Conservation (phyloP, 2,113 vertebrate species). For the Phyllopteryx taeniolatus region DNA sequence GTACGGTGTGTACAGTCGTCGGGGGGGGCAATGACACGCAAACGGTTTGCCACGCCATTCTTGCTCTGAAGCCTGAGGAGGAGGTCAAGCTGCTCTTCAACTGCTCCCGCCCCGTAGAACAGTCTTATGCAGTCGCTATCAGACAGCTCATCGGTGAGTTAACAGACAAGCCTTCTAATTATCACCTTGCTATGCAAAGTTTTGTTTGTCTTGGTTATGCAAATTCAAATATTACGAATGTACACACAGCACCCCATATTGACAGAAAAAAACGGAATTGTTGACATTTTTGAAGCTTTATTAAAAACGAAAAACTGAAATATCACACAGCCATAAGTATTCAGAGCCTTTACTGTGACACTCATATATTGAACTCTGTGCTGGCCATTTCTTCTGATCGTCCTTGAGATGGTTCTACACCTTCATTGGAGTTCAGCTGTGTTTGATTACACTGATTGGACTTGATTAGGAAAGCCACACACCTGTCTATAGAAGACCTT, state of each 20-base stretch:
- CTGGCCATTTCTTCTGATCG: too few species aligned
- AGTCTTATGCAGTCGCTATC: constrained; percentile 68
- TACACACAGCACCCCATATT: too few species aligned
- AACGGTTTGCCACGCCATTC: constrained; percentile 26
- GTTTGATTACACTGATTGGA: too few species aligned
- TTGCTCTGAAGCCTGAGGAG: constrained; percentile 67
- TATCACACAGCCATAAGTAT: too few species aligned
- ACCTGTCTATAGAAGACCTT: too few species aligned
- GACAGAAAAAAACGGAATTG: too few species aligned
- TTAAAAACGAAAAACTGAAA: too few species aligned
- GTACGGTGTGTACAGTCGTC: constrained; percentile 48
- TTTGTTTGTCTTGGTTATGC: neutral
- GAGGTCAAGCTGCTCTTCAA: constrained; percentile 66
- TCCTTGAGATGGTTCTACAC: too few species aligned
- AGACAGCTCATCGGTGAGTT: constrained; percentile 75
- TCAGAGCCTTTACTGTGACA: too few species aligned
- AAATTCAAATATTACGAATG: neutral
- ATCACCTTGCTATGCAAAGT: neutral
- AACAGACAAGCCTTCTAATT: neutral
- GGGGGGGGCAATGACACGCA: neutral
- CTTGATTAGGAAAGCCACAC: too few species aligned
- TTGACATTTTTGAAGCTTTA: too few species aligned
- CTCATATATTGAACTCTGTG: neutral
- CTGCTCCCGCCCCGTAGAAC: constrained; percentile 65
- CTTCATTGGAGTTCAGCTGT: too few species aligned